These are phyloP conservation scores for Arothron firmamentum DNA, from an alignment of 2,113 vertebrate species.

Conservation along the genomic window DNA sequence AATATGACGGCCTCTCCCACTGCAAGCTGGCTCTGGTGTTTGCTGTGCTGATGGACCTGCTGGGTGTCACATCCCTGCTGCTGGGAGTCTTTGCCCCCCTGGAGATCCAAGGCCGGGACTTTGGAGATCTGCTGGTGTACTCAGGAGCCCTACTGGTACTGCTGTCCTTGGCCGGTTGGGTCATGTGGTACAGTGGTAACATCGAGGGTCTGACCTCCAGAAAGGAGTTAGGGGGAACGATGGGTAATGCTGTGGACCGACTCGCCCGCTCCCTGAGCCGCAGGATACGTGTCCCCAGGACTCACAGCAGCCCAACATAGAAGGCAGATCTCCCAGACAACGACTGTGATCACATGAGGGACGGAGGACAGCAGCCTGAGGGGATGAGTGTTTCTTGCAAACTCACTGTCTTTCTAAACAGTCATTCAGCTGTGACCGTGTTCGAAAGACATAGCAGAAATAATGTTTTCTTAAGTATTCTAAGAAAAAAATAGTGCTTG, in stretches of 20 bases:
- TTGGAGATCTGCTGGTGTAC: constrained; percentile 87
- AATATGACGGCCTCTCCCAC: constrained; percentile 75
- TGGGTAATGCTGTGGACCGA: constrained; percentile 65
- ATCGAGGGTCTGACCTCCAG: constrained; percentile 74
- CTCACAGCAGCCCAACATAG: constrained; percentile 55
- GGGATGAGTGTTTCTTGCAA: constrained; percentile 3
- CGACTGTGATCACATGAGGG: not conserved
- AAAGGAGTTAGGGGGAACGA: constrained; percentile 48
- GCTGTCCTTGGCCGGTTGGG: constrained; percentile 83
- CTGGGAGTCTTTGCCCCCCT: constrained; percentile 83
- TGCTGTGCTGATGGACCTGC: constrained; percentile 80
- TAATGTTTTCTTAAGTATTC: not conserved
- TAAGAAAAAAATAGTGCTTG: not conserved
- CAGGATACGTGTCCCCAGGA: constrained; percentile 56
- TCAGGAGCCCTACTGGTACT: constrained; percentile 81
- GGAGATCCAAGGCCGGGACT: constrained; percentile 79
- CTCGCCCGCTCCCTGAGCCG: constrained; percentile 70
- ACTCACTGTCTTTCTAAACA: not conserved
- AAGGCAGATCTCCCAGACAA: not conserved
- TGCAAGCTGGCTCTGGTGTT: constrained; percentile 81
- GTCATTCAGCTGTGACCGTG: too few relatives aligned
- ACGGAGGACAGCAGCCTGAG: not conserved
- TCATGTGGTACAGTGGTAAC: constrained; percentile 92
- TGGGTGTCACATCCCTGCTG: constrained; percentile 77
- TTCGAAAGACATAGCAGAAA: too few relatives aligned